Conservation (phyloP, 2,113 vertebrate species). For the Prochilodus magdalenae region DNA sequence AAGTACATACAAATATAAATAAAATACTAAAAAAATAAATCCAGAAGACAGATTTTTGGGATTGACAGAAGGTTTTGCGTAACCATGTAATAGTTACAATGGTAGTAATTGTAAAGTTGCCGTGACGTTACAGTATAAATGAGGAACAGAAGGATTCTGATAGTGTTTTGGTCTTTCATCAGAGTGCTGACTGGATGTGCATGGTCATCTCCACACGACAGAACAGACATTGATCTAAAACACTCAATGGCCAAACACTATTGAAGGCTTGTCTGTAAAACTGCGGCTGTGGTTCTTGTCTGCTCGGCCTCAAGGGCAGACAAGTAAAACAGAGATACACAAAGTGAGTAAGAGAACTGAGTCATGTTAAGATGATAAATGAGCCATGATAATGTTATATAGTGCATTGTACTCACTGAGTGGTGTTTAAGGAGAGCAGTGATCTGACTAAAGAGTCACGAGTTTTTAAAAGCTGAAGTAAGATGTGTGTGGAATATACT, state of each 20-base stretch:
- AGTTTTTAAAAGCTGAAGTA: no score
- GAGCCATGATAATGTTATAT: no score
- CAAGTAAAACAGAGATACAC: neutral
- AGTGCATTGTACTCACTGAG: no score
- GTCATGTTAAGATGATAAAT: neutral
- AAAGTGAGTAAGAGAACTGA: neutral
- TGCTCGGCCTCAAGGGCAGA: neutral
- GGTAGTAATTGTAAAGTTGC: neutral
- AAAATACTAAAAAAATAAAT: no score
- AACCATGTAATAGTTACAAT: neutral
- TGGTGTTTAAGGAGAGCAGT: no score
- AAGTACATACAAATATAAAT: no score
- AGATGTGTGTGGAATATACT: no score
- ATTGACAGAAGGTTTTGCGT: no score
- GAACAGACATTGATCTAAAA: constrained; percentile 5
- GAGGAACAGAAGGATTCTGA: neutral
- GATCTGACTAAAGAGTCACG: no score
- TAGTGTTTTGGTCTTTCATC: neutral
- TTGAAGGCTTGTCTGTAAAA: neutral
- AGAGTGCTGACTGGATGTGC: neutral
- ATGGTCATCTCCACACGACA: neutral
- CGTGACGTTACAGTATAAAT: neutral
- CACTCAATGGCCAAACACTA: neutral
- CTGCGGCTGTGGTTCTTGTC: neutral
- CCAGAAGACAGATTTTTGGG: no score